Percentiles rank a stretch among this genome's conserved stretches.
Evolutionary conservation across 2,888 invertebrate genomes (phyloP).

Genomic region (Eupithecia centaureata): DNA sequence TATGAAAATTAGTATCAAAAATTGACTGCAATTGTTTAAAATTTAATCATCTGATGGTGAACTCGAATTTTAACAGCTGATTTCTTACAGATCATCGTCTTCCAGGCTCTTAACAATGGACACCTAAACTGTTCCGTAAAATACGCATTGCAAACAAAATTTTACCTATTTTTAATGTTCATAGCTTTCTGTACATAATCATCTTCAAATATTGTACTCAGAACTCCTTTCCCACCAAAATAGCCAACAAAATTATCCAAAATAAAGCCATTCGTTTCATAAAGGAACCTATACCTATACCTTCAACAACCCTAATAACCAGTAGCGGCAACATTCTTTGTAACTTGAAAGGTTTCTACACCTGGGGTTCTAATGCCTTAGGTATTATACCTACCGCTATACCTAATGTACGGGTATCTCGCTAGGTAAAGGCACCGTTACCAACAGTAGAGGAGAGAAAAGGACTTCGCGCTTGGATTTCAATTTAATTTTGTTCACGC

Average conservation of each 20-base stretch:
- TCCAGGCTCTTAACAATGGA: too few species aligned
- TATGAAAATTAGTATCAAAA: too few species aligned
- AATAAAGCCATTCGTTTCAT: neutral
- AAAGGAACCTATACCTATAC: neutral
- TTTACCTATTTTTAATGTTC: too few species aligned
- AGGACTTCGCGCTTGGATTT: neutral
- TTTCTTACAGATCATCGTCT: too few species aligned
- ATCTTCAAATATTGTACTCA: neutral
- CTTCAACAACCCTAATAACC: neutral
- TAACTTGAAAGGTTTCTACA: slow-evolving; percentile 26
- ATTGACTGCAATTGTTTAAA: too few species aligned
- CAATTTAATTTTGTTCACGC: too few species aligned
- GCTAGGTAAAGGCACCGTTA: neutral
- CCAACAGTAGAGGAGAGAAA: neutral
- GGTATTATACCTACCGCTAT: neutral
- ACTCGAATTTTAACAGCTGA: too few species aligned
- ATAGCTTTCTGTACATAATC: too few species aligned
- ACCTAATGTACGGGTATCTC: neutral
- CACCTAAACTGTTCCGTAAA: too few species aligned
- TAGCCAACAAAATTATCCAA: neutral
- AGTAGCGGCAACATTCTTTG: slow-evolving; percentile 10
- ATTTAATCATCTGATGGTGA: too few species aligned
- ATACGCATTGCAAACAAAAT: too few species aligned
- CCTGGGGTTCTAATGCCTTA: slow-evolving; percentile 11
- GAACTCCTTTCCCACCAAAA: neutral